phyloP scores from a whole-genome alignment of 2,797 vertebrate genomes.

The Linurgus olivaceus region DNA sequence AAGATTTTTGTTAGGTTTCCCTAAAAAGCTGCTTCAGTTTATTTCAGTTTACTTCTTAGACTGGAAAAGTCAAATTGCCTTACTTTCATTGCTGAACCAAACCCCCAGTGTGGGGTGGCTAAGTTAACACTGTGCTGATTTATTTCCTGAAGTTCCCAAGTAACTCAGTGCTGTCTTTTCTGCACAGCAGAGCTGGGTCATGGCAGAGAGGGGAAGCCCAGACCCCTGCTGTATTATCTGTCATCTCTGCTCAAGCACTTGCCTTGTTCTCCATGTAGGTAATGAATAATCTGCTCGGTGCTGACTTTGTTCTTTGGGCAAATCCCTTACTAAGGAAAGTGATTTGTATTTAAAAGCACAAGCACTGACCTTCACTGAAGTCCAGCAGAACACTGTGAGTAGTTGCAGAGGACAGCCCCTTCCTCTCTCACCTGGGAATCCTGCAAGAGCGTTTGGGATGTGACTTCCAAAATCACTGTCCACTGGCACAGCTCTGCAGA shows the following conservation, averaged over 20 bases:
- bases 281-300: background rate
- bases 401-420: background rate
- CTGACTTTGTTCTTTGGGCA: conserved; percentile 38
- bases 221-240: background rate
- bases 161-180: background rate
- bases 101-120: background rate
- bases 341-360: background rate
- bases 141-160: background rate
- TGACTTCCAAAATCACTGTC: background rate
- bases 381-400: background rate
- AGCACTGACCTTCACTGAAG: conserved; percentile 14
- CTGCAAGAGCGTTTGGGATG: background rate
- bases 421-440: background rate
- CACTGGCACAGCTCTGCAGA: background rate
- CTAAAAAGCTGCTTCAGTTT: background rate
- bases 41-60: background rate
- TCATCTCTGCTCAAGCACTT: background rate
- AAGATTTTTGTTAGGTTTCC: background rate
- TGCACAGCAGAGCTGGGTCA: background rate
- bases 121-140: background rate
- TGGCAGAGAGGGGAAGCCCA: background rate
- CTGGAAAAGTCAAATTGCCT: background rate
- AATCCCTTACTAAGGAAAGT: background rate
- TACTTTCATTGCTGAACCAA: background rate
- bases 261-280: background rate